A percentile compares a stretch with the other conserved stretches of the same genome.
Evolutionary conservation across 2,888 invertebrate genomes (phyloP).

Genomic region (Lithosia quadra): DNA sequence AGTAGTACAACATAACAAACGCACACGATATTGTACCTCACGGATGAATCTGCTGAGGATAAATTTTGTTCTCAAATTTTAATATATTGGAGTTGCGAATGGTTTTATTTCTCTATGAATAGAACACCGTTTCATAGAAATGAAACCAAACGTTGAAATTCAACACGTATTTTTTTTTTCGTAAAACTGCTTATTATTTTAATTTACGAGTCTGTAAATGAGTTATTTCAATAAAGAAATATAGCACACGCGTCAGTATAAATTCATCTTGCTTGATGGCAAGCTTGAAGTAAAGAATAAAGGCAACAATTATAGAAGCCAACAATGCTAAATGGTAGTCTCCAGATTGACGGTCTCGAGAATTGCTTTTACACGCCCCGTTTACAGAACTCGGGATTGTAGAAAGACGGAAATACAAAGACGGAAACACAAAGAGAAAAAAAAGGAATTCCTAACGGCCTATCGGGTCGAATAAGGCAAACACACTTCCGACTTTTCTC

Average conservation of each 20-base stretch:
- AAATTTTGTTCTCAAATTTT: not conserved
- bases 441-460: conserved; percentile 4
- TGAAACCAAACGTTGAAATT: not conserved
- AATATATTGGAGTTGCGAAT: not conserved
- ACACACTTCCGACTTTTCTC: not conserved
- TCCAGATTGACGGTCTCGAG: not conserved
- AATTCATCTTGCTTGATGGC: not conserved
- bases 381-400: not conserved
- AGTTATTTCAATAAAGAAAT: too few relatives aligned
- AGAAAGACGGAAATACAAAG: not conserved
- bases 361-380: conserved; percentile 1
- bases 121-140: not conserved
- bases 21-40: not conserved
- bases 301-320: not conserved
- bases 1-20: not conserved
- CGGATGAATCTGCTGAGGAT: not conserved
- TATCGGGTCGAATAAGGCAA: not conserved
- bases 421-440: not conserved
- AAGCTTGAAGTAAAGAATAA: not conserved
- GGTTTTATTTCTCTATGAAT: too few relatives aligned
- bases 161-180: not conserved
- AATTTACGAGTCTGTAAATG: not conserved
- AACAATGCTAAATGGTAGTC: conserved; percentile 2
- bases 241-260: not conserved
- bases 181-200: not conserved